Evolutionary conservation across 2,113 vertebrate species (phyloP), one percentile per base, ranked within the genome.

Genomic region (Neotoma lepida): DNA sequence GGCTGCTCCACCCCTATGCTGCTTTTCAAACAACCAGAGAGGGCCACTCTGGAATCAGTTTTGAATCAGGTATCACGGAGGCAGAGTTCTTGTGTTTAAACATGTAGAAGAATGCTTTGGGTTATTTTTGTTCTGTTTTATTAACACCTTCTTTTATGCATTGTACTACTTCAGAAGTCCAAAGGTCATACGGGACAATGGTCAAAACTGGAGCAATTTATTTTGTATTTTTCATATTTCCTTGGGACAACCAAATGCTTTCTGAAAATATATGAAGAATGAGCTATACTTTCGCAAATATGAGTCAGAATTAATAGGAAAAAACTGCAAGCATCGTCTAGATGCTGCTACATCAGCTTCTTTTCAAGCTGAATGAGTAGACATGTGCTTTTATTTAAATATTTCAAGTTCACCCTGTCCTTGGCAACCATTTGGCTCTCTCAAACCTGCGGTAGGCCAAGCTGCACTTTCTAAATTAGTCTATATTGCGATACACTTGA

Each of bases 401-500:
- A 94, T 74, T 91, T 94, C 93, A 89, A 85, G 86, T 97, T 96
- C 93, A 87, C 88, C 10, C 46, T 94, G 93, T 97, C 82, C 92
- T 97, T 97, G 90, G 86, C 93, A 94, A 90, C 39, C 35, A 9
- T 84, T 87, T 89, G 63, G 49, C 82, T 84, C 56, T 71, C 73
- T 46, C 86, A 46, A 71, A 56, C 44, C 80, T 86, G 78, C 61
- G 12, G 35, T 66, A 44, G 28, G 56, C 90, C 82, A 96, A 82
- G 10, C 44, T 88, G 8, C 91, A 77, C 86, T 93, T 92, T 71
- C 90, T 88, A 92, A 97, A 97, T 93, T 96, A 70, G 49, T 86
- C 85, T 95, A 49, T 90, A 92, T 70, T 77, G 76, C 54, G 73
- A n/a, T 88, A 61, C 51, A 71, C 73, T 97, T 94, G 85, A 95